A percentile compares a stretch with the other conserved stretches of the same genome.
Conservation (phyloP, 1,140 invertebrate species). For the Ceratosolen fusciceps region DNA sequence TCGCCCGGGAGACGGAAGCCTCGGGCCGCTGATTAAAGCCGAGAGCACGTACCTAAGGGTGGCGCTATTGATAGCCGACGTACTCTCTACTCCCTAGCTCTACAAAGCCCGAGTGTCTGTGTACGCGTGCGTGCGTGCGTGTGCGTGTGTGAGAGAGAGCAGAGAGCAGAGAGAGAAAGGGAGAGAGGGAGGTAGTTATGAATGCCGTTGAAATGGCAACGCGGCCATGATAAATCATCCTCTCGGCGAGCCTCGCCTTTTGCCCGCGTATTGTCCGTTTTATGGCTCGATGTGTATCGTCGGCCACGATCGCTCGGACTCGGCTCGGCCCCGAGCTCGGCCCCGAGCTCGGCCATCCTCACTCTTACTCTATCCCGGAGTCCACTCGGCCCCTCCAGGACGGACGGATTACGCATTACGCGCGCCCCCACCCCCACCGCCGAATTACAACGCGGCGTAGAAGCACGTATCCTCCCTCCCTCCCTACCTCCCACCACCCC, state of each 20-base stretch:
- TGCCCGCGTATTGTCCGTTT: conserved; percentile 46
- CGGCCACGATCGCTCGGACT: conserved; percentile 36
- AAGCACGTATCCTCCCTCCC: background rate
- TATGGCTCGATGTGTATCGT: no score
- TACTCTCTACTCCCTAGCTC: background rate
- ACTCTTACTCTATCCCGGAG: background rate
- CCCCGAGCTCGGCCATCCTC: background rate
- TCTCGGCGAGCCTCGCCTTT: conserved; percentile 34
- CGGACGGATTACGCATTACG: no score
- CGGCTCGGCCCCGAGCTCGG: conserved; percentile 22
- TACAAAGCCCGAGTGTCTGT: no score
- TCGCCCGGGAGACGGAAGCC: background rate
- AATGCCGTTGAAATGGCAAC: conserved; percentile 37
- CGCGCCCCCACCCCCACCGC: background rate
- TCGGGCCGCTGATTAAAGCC: conserved; percentile 19
- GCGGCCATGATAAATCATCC: conserved; percentile 46
- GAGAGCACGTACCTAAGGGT: background rate
- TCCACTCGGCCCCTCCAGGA: no score
- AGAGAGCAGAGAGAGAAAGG: no score
- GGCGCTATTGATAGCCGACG: background rate
- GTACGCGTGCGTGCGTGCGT: background rate
- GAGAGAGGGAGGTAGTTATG: conserved; percentile 13
- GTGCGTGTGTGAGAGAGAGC: background rate
- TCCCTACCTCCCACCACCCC: no score
- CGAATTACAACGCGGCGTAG: background rate